Conservation (phyloP, 2,797 vertebrate genomes). For the Amazona finschi region DNA sequence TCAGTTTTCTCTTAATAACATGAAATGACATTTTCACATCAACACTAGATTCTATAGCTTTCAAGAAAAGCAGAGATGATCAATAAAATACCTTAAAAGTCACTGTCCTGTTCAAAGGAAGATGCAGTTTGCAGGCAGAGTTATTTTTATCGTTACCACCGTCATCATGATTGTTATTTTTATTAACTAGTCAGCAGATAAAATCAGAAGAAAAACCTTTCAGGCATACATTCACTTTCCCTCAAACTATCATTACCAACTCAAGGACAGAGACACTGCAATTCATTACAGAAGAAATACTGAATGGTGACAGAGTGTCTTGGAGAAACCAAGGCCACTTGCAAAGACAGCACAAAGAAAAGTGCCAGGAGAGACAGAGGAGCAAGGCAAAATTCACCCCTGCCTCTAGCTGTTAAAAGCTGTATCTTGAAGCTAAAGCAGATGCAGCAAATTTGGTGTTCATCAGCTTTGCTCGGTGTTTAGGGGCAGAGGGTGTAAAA, state of each 20-base stretch:
- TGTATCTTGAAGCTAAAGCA: background rate
- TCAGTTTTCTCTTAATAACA: conserved; percentile 41
- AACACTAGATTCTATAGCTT: background rate
- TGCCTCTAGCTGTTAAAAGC: background rate
- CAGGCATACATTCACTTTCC: background rate
- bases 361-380: background rate
- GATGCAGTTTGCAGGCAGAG: background rate
- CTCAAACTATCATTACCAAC: background rate
- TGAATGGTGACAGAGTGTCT: background rate
- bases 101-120: background rate
- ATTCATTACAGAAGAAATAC: background rate
- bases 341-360: background rate
- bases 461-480: background rate
- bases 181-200: background rate
- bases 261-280: background rate
- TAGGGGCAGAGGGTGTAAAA: background rate
- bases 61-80: background rate
- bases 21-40: conserved; percentile 41
- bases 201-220: background rate
- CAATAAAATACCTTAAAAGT: background rate
- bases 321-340: background rate
- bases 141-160: background rate
- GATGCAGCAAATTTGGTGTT: background rate
- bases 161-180: background rate
- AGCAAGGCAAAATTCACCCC: background rate